A percentile compares a stretch with the other conserved stretches of the same genome.
These are phyloP conservation scores for Uria lomvia DNA, from an alignment of 2,113 vertebrate species.

Conservation along the genomic window DNA sequence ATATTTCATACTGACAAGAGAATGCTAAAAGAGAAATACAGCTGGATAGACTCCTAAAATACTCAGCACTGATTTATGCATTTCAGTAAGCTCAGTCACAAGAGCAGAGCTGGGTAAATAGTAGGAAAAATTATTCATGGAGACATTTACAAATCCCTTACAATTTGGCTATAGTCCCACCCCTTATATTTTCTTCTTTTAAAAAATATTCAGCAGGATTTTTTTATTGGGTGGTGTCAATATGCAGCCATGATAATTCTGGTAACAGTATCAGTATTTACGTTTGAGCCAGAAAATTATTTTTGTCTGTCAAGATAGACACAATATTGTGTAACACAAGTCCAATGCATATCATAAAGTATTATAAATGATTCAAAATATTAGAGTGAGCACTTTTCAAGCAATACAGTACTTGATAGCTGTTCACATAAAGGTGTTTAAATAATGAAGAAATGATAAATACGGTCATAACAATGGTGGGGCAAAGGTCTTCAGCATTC, in stretches of 20 bases:
- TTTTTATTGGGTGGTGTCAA: not conserved
- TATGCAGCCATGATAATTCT: not conserved
- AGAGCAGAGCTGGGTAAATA: not conserved
- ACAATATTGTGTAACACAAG: not conserved
- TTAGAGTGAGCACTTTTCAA: not conserved
- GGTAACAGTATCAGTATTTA: not conserved
- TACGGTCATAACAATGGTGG: not conserved
- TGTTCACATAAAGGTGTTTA: not conserved
- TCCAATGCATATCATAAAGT: not conserved
- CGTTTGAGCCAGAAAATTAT: not conserved
- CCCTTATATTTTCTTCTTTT: not conserved
- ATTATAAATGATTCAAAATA: not conserved
- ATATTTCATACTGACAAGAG: not conserved
- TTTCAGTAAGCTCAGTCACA: constrained; percentile 21
- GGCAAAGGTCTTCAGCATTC: not conserved
- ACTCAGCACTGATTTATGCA: constrained; percentile 40
- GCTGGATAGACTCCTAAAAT: constrained; percentile 38
- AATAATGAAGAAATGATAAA: not conserved
- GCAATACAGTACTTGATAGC: not conserved
- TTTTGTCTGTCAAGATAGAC: not conserved
- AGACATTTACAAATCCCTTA: not conserved
- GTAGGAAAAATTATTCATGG: not conserved
- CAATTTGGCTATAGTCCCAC: not conserved
- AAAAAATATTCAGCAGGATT: not conserved
- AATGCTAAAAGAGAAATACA: constrained; percentile 32